These are phyloP conservation scores for Yponomeuta malinellus DNA, from an alignment of 2,888 invertebrate species.

Conservation along the genomic window DNA sequence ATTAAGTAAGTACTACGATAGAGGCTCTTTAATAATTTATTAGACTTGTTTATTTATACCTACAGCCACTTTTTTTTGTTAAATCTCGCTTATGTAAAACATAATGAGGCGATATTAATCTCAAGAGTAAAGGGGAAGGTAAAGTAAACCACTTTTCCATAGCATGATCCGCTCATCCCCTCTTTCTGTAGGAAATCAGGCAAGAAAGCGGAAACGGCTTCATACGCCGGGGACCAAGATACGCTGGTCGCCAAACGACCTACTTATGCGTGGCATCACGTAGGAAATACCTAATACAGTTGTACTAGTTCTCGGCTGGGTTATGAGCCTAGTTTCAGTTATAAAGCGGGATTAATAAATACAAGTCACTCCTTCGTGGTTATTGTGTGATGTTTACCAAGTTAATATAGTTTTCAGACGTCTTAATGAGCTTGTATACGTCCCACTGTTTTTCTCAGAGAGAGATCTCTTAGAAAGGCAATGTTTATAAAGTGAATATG, in stretches of 20 bases:
- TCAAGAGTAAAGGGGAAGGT: neutral
- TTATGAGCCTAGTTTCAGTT: slow-evolving; percentile 48
- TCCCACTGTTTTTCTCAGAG: no score
- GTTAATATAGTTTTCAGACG: no score
- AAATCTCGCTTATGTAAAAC: no score
- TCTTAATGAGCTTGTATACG: no score
- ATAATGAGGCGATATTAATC: no score
- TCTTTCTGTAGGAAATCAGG: neutral
- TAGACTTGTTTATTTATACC: no score
- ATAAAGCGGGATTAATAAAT: slow-evolving; percentile 41
- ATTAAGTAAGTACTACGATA: neutral
- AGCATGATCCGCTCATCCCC: neutral
- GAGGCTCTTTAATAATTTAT: no score
- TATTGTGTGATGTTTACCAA: neutral
- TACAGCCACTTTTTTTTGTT: no score
- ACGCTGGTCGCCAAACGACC: slow-evolving; percentile 47
- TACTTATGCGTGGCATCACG: slow-evolving; percentile 39
- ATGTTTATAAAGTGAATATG: no score
- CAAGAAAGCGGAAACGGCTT: slow-evolving; percentile 34
- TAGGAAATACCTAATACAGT: slow-evolving; percentile 52
- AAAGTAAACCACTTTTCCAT: neutral
- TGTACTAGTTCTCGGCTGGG: slow-evolving; percentile 53
- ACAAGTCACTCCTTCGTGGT: neutral
- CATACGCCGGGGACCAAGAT: slow-evolving; percentile 36
- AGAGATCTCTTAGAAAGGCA: no score